These are phyloP conservation scores for Oreortyx pictus DNA, from an alignment of 2,797 vertebrate species.

Conservation along the genomic window DNA sequence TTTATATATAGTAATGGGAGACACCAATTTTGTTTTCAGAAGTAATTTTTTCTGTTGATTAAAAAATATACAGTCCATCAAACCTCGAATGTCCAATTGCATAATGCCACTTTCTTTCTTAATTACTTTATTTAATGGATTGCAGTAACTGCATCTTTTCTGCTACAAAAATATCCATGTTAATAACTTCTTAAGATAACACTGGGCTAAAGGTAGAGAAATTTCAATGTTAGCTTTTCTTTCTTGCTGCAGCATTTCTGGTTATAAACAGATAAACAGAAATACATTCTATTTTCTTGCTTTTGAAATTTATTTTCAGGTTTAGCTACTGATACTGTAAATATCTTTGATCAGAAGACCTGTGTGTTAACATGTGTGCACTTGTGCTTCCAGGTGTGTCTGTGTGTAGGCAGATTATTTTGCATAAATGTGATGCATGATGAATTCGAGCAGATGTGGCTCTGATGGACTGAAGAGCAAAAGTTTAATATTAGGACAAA, in stretches of 20 bases:
- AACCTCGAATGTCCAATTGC: background rate
- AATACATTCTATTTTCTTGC: background rate
- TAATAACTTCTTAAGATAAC: background rate
- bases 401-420: background rate
- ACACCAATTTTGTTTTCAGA: background rate
- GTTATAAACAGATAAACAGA: background rate
- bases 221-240: background rate
- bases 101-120: background rate
- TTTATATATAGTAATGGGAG: background rate
- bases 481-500: background rate
- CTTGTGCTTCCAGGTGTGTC: background rate
- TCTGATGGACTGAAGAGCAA: background rate
- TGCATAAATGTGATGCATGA: background rate
- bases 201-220: background rate
- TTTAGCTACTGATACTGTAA: background rate
- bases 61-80: background rate
- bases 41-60: background rate
- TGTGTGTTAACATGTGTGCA: accelerated
- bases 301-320: background rate
- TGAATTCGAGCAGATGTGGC: background rate
- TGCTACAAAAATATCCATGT: background rate
- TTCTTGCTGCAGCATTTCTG: background rate
- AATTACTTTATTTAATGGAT: background rate
- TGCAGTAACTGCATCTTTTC: background rate
- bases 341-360: background rate